phyloP scores from a whole-genome alignment of 1,140 invertebrate genomes.

The Ceratoteleas bidentatus region DNA sequence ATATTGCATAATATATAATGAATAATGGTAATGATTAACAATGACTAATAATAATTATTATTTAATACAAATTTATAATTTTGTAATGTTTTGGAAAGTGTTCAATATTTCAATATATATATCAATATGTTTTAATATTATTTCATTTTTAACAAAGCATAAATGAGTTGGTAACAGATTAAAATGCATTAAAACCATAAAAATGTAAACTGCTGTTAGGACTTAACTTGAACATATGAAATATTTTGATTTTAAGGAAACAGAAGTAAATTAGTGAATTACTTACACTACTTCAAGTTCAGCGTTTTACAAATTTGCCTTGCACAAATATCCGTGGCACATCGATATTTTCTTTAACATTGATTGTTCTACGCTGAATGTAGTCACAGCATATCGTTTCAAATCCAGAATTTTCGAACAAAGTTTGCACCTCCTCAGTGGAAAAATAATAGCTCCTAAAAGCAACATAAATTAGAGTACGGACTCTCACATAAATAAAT shows the following conservation, averaged over 20 bases:
- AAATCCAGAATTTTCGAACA: conserved; percentile 88
- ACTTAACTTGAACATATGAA: too few relatives aligned
- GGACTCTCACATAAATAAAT: not conserved
- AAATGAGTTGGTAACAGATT: too few relatives aligned
- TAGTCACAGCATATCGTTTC: conserved; percentile 86
- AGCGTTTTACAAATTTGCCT: conserved; percentile 89
- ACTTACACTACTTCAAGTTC: conserved; percentile 24
- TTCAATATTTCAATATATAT: too few relatives aligned
- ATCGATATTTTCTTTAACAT: conserved; percentile 94
- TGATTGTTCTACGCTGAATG: conserved; percentile 92
- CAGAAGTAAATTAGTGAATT: not conserved
- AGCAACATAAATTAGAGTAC: conserved; percentile 13
- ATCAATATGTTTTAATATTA: too few relatives aligned
- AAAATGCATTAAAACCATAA: too few relatives aligned
- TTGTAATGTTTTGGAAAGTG: too few relatives aligned
- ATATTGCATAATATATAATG: too few relatives aligned
- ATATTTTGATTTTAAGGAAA: not conserved
- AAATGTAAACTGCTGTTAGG: too few relatives aligned
- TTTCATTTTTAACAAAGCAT: too few relatives aligned
- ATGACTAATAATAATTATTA: too few relatives aligned
- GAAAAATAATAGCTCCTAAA: conserved; percentile 92
- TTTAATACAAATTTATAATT: too few relatives aligned
- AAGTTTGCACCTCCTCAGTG: conserved; percentile 84
- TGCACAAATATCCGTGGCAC: conserved; percentile 96
- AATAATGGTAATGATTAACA: too few relatives aligned